phyloP scores from a whole-genome alignment of 2,113 vertebrate genomes.

The Garra rufa region DNA sequence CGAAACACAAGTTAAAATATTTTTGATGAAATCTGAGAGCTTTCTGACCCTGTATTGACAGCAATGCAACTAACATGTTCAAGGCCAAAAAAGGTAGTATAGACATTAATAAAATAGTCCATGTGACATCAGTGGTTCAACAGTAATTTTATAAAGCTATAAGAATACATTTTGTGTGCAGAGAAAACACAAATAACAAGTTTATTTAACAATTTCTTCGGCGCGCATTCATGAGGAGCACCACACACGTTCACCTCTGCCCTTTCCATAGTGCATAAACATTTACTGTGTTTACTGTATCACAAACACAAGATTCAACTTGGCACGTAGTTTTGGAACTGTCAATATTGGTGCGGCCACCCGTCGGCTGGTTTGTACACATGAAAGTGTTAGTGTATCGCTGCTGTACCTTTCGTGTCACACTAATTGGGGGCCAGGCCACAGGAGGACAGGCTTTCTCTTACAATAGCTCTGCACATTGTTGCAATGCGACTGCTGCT shows the following conservation, averaged over 20 bases:
- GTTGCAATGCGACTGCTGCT: conserved; percentile 28
- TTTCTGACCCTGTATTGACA: too few relatives aligned
- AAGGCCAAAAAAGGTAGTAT: too few relatives aligned
- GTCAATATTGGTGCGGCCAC: background rate
- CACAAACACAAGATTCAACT: conserved; percentile 1
- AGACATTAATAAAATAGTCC: too few relatives aligned
- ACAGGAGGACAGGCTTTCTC: conserved; percentile 42
- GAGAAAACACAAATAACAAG: too few relatives aligned
- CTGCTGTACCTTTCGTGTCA: conserved; percentile 5
- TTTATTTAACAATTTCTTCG: too few relatives aligned
- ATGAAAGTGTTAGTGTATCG: background rate
- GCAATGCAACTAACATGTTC: too few relatives aligned
- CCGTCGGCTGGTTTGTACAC: background rate
- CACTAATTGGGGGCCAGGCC: conserved; percentile 23
- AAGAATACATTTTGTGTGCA: too few relatives aligned
- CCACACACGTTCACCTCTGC: background rate
- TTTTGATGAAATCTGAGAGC: too few relatives aligned
- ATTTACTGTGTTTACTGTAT: background rate
- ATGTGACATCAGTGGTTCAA: too few relatives aligned
- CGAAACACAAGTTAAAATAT: too few relatives aligned
- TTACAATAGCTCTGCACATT: conserved; percentile 40
- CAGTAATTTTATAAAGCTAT: too few relatives aligned
- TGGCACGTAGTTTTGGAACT: background rate
- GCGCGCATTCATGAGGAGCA: too few relatives aligned
- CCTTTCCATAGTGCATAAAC: background rate